These are phyloP conservation scores for Drosophila simulans DNA, from an alignment of 1,140 invertebrate species.

Conservation along the genomic window DNA sequence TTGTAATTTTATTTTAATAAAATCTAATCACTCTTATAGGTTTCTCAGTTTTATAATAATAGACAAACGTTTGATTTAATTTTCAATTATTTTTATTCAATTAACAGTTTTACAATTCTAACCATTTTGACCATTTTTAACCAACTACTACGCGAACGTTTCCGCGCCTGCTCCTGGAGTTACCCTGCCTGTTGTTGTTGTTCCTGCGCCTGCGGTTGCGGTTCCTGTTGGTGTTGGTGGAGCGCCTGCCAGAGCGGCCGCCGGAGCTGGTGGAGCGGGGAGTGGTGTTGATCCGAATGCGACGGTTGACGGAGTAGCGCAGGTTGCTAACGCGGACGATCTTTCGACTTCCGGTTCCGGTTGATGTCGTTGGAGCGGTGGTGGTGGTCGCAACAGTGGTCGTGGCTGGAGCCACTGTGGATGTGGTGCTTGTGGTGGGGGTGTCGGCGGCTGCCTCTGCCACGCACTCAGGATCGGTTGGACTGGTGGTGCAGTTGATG, in stretches of 20 bases:
- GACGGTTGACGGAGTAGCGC: conserved; percentile 12
- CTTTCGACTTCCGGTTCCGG: background rate
- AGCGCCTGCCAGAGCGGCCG: conserved; percentile 2
- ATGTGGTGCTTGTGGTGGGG: background rate
- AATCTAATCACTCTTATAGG: too few species aligned
- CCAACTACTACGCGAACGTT: conserved; percentile 26
- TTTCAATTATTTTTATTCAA: background rate
- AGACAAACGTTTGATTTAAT: background rate
- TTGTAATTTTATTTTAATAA: too few species aligned
- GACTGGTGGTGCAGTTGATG: conserved; percentile 16
- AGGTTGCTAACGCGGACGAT: conserved; percentile 30
- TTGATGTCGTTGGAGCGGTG: background rate
- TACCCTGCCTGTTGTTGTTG: background rate
- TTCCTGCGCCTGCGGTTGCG: conserved; percentile 14
- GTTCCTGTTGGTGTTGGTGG: conserved; percentile 3
- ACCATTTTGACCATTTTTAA: background rate
- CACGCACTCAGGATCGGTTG: conserved; percentile 1
- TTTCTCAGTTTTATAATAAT: too few species aligned
- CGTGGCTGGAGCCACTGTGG: conserved; percentile 12
- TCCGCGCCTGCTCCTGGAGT: conserved; percentile 3
- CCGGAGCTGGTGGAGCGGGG: background rate
- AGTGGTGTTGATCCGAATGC: conserved; percentile 27
- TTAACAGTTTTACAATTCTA: background rate
- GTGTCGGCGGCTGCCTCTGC: conserved; percentile 13
- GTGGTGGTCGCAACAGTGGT: conserved; percentile 1